These are phyloP conservation scores for Gambelia wislizenii DNA, from an alignment of 2,797 vertebrate species.

Conservation along the genomic window DNA sequence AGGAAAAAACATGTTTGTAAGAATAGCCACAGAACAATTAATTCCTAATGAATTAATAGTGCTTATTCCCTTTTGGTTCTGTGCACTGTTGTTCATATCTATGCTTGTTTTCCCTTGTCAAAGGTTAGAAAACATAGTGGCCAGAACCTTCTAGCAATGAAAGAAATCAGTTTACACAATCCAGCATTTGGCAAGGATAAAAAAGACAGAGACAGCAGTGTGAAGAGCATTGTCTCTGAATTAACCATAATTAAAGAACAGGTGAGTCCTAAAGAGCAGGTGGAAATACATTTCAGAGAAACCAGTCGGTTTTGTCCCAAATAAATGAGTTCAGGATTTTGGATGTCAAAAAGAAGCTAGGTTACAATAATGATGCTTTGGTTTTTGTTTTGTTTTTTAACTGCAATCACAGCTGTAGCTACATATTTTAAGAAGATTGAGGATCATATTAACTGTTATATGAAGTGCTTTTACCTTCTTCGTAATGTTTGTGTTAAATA, in stretches of 20 bases:
- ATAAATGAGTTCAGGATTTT: not conserved
- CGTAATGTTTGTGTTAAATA: not conserved
- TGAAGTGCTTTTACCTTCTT: not conserved
- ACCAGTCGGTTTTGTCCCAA: not conserved
- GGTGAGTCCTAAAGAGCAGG: constrained; percentile 66
- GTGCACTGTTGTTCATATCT: not conserved
- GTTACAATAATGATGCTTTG: not conserved
- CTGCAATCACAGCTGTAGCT: not conserved
- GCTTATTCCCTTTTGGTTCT: not conserved
- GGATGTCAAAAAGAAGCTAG: not conserved
- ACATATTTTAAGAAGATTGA: not conserved
- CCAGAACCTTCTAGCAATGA: constrained; percentile 91
- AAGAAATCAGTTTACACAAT: constrained; percentile 92
- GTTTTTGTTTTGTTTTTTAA: not conserved
- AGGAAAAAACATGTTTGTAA: not conserved
- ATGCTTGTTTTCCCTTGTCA: not conserved
- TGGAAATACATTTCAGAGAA: not conserved
- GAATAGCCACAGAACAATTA: not conserved
- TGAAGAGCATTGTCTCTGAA: constrained; percentile 91
- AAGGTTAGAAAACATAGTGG: constrained; percentile 88
- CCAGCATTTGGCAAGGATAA: constrained; percentile 93
- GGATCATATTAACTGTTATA: not conserved
- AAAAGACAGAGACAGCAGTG: constrained; percentile 87
- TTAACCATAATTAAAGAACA: constrained; percentile 92
- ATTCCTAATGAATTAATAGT: constrained; percentile 36